Conservation (phyloP, 1,140 invertebrate species). For the Aphelenchoides fujianensis region DNA sequence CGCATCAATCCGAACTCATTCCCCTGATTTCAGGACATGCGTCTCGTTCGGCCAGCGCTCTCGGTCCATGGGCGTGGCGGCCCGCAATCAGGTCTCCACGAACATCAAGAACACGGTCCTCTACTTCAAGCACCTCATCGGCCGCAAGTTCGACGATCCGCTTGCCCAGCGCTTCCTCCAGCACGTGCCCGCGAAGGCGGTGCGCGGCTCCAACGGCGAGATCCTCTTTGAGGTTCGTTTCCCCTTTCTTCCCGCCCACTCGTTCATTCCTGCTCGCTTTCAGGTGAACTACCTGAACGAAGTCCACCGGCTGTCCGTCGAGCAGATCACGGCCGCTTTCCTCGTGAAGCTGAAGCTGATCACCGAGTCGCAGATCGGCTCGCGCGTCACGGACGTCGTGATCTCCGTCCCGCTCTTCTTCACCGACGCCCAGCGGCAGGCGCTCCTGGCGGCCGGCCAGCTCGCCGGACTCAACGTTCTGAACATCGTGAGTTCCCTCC, state of each 20-base stretch:
- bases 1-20: no score
- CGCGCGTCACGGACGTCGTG: constrained; percentile 85
- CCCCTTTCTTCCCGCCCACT: constrained; percentile 14
- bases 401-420: constrained; percentile 91
- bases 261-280: constrained; percentile 35
- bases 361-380: constrained; percentile 75
- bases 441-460: constrained; percentile 80
- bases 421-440: constrained; percentile 85
- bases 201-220: constrained; percentile 39
- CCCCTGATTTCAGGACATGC: constrained; percentile 73
- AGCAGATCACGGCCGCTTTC: constrained; percentile 92
- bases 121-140: constrained; percentile 86
- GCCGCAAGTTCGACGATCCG: constrained; percentile 78
- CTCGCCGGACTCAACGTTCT: constrained; percentile 82
- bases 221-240: constrained; percentile 46
- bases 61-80: constrained; percentile 86
- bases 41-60: constrained; percentile 88
- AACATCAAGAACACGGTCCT: constrained; percentile 94
- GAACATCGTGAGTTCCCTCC: no score
- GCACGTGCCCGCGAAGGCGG: constrained; percentile 45
- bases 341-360: constrained; percentile 93
- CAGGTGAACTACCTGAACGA: constrained; percentile 82
- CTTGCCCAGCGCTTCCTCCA: constrained; percentile 64
- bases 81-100: constrained; percentile 91
- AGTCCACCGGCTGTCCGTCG: constrained; percentile 80